These are phyloP conservation scores for Drosophila mojavensis DNA, from an alignment of 1,140 invertebrate genomes.

Conservation along the genomic window DNA sequence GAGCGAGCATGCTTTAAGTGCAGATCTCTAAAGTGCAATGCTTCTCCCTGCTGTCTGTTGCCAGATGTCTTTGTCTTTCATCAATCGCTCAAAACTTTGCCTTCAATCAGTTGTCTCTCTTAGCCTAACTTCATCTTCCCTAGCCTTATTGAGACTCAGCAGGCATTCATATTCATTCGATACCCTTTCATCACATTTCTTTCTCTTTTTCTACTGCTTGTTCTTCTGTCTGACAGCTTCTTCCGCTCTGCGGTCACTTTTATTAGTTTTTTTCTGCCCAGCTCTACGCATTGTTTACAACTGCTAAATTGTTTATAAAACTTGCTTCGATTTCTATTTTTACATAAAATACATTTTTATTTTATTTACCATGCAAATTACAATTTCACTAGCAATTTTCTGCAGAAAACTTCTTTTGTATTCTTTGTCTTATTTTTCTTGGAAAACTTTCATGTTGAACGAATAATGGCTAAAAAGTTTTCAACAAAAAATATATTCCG, in stretches of 20 bases:
- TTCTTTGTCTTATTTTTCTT: neutral
- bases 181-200: neutral
- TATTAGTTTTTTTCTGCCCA: slow-evolving; percentile 20
- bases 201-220: neutral
- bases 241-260: slow-evolving; percentile 52
- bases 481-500: no score
- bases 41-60: neutral
- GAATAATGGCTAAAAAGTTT: no score
- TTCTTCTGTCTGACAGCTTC: slow-evolving; percentile 42
- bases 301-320: slow-evolving; percentile 63
- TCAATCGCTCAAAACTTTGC: slow-evolving; percentile 25
- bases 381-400: slow-evolving; percentile 16
- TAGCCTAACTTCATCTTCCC: neutral
- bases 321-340: slow-evolving; percentile 20
- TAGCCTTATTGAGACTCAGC: slow-evolving; percentile 60
- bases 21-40: no score
- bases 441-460: no score
- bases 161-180: slow-evolving; percentile 45
- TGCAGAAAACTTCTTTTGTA: neutral
- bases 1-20: neutral
- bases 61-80: slow-evolving; percentile 56
- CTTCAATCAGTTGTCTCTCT: slow-evolving; percentile 6
- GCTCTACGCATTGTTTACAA: slow-evolving; percentile 36
- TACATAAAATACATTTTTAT: neutral
- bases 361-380: slow-evolving; percentile 24